Percentiles rank a stretch among this genome's conserved stretches.
phyloP scores from a whole-genome alignment of 2,888 invertebrate species.

The Zaprionus lineosus region DNA sequence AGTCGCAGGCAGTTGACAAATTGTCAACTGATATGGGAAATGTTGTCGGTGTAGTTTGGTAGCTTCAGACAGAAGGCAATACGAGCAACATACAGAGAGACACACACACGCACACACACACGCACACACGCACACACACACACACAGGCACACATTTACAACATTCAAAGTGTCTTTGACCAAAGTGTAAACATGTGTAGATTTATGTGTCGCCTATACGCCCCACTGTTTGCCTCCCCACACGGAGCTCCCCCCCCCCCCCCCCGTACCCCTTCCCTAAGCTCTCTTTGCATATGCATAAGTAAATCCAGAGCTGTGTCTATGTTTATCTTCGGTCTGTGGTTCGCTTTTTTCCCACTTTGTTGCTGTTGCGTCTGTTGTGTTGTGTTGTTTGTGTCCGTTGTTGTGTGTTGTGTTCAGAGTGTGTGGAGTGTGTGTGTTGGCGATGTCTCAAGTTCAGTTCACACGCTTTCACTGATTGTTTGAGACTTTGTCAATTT shows the following conservation, averaged over 20 bases:
- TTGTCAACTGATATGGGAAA: conserved; percentile 75
- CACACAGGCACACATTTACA: conserved; percentile 4
- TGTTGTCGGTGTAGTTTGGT: conserved; percentile 44
- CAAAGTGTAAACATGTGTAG: conserved; percentile 62
- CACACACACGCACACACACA: too few relatives aligned
- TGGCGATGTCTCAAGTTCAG: conserved; percentile 75
- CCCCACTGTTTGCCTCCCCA: conserved; percentile 18
- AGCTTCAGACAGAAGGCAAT: conserved; percentile 30
- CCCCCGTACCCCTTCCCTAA: neutral
- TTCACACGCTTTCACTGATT: conserved; percentile 83
- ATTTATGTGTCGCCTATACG: conserved; percentile 52
- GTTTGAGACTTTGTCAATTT: conserved; percentile 49
- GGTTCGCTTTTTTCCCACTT: conserved; percentile 22
- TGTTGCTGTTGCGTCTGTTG: conserved; percentile 15
- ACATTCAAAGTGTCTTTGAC: conserved; percentile 45
- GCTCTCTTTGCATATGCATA: conserved; percentile 48
- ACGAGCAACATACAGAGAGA: conserved; percentile 18
- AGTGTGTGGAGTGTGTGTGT: too few relatives aligned
- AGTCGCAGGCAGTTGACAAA: conserved; percentile 70
- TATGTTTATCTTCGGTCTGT: conserved; percentile 37
- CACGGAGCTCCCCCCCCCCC: too few relatives aligned
- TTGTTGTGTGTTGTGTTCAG: conserved; percentile 33
- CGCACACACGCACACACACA: too few relatives aligned
- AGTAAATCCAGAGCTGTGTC: conserved; percentile 26
- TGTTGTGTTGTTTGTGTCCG: conserved; percentile 12